These are phyloP conservation scores for Polydrusus tereticollis DNA, from an alignment of 2,888 invertebrate species.

Conservation along the genomic window DNA sequence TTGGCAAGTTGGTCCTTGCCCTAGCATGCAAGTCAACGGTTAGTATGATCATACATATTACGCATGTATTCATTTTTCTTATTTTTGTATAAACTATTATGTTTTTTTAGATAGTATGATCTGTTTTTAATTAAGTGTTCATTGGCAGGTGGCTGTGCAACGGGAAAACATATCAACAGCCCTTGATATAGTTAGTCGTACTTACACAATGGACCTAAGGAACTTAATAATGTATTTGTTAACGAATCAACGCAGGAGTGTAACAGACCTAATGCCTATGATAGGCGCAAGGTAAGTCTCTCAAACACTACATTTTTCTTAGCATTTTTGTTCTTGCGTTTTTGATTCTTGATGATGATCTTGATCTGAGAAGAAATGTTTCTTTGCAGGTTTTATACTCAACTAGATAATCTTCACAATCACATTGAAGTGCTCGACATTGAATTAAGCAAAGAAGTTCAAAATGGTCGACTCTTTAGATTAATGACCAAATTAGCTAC, in stretches of 20 bases:
- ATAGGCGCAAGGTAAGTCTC: constrained; percentile 83
- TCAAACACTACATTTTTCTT: not conserved
- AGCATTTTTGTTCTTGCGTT: not conserved
- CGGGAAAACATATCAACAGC: constrained; percentile 89
- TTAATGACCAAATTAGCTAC: constrained; percentile 91
- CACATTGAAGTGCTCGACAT: constrained; percentile 91
- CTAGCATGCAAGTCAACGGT: constrained; percentile 90
- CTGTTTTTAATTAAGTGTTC: not conserved
- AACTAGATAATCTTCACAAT: constrained; percentile 90
- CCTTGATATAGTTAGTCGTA: constrained; percentile 88
- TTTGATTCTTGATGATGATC: no score
- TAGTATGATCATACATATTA: not conserved
- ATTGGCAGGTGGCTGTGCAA: constrained; percentile 78
- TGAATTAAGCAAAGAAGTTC: constrained; percentile 92
- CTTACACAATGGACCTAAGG: constrained; percentile 94
- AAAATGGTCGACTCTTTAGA: constrained; percentile 93
- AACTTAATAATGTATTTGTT: constrained; percentile 93
- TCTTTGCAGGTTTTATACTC: constrained; percentile 83
- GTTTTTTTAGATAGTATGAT: not conserved
- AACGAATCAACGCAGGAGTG: constrained; percentile 78
- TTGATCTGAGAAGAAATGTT: no score
- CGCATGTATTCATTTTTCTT: no score
- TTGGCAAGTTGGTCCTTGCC: constrained; percentile 92
- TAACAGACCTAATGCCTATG: constrained; percentile 99
- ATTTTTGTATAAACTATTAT: no score